Base-by-base conservation (phyloP, 2,113 vertebrate genomes). In the Lipophrys pholis region DNA sequence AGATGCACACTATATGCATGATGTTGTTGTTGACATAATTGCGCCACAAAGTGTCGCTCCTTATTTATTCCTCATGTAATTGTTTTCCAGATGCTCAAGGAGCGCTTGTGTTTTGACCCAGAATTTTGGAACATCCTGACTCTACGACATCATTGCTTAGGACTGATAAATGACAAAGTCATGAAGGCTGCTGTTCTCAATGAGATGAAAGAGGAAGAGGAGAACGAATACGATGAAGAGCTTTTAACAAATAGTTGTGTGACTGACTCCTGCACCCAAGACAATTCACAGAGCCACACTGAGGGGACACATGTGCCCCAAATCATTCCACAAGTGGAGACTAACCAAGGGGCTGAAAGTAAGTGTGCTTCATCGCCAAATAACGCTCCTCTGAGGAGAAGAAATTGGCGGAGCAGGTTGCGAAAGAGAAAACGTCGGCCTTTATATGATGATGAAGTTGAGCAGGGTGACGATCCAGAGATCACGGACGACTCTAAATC, bases 51-150 rank as follows among this genome's bases (percentile, higher is more conserved):
- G 35, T 65, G n/a, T 72, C 3, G 16, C 8, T 30, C 53, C 15
- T 48, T 9, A 14, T 45, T 5, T 58, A 17, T 59, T 40, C 53
- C 21, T 58, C 38, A 0, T 14, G 3, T 59, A 3, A 52, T 56
- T 77, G 11, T 6, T 70, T 69, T 66, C 67, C 94, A 96, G 82
- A 96, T 98, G 89, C 90, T 99, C 67, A 99, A 99, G 90, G 95
- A 95, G 76, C 96, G 95, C 5, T 89, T 99, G 73, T 96, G 95
- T 89, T 99, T 99, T 73, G 98, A 99, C 87, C 98, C 98, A 0
- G 98, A 99, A 87, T 99, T 99, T 84, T 99, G 97, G 98, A 99
- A 97, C 89, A 94, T 99, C 43, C 85, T 97, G 58, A 97, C 97
- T 86, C 94, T 99, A 85, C 96, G 96, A 89, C 95, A 94, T 51